phyloP scores from a whole-genome alignment of 2,113 vertebrate species.

The Macquaria australasica region DNA sequence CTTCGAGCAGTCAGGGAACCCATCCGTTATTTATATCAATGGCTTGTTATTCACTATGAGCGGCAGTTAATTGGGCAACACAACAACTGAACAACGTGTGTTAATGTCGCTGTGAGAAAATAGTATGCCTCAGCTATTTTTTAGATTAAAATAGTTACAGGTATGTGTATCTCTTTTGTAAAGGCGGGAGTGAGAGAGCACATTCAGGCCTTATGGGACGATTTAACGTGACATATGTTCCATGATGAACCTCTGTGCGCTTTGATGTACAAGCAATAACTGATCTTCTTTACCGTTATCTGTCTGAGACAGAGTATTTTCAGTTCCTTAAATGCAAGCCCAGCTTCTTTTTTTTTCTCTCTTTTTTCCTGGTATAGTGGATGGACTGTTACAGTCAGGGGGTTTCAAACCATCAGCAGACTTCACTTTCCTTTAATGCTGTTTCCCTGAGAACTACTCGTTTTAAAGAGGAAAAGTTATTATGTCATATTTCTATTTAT shows the following conservation, averaged over 20 bases:
- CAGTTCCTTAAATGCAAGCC: slow-evolving; percentile 76
- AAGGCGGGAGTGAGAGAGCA: not conserved
- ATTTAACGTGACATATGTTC: slow-evolving; percentile 48
- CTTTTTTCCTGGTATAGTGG: slow-evolving; percentile 65
- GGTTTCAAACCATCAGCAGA: slow-evolving; percentile 53
- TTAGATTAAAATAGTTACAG: slow-evolving; percentile 16
- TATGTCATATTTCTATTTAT: slow-evolving; percentile 47
- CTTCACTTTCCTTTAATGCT: slow-evolving; percentile 54
- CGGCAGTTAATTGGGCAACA: slow-evolving; percentile 47
- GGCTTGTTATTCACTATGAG: slow-evolving; percentile 40
- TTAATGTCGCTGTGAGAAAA: slow-evolving; percentile 32
- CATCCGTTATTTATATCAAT: slow-evolving; percentile 67
- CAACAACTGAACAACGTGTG: slow-evolving; percentile 34
- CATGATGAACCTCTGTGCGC: slow-evolving; percentile 39
- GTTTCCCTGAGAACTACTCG: slow-evolving; percentile 38
- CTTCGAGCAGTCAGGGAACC: slow-evolving; percentile 44
- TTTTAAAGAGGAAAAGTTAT: slow-evolving; percentile 52
- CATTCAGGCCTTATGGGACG: not conserved
- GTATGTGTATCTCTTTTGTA: slow-evolving; percentile 2
- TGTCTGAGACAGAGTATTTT: slow-evolving; percentile 75
- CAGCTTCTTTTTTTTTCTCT: slow-evolving; percentile 64
- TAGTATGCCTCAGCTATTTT: slow-evolving; percentile 10
- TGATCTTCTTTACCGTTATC: slow-evolving; percentile 77
- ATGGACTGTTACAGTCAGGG: slow-evolving; percentile 63
- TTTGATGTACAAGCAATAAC: slow-evolving; percentile 74